Evolutionary conservation across 2,113 vertebrate species (phyloP).

Genomic region (Anthoscopus minutus): DNA sequence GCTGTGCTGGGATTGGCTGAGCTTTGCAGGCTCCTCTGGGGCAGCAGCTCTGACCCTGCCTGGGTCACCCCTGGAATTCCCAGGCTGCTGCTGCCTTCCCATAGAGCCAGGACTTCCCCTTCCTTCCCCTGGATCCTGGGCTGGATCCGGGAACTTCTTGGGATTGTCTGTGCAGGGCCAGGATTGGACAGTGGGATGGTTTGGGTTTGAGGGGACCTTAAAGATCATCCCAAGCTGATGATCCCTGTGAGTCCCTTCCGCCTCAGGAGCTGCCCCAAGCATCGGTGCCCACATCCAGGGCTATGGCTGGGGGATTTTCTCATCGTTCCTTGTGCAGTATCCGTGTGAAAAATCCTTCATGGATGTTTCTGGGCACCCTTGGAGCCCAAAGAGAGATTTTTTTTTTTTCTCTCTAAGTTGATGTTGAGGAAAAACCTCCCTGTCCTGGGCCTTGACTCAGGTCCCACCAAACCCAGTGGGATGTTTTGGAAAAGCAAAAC

Average conservation of each 20-base stretch:
- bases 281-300: too few species aligned
- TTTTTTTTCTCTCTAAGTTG: not conserved
- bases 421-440: not conserved
- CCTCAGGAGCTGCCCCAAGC: not conserved
- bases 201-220: not conserved
- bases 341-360: not conserved
- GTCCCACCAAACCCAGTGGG: not conserved
- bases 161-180: not conserved
- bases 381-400: rapidly evolving
- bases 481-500: not conserved
- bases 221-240: not conserved
- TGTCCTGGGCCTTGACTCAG: rapidly evolving
- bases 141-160: rapidly evolving
- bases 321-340: rapidly evolving
- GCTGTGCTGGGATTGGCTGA: not conserved
- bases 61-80: not conserved
- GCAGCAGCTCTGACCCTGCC: not conserved
- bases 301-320: not conserved
- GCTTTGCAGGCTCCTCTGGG: not conserved
- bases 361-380: rapidly evolving
- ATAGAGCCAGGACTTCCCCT: rapidly evolving
- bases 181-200: not conserved
- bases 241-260: not conserved
- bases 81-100: not conserved
- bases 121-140: not conserved